Conservation (phyloP, 2,888 invertebrate genomes). For the Lasioglossum leucozonium region DNA sequence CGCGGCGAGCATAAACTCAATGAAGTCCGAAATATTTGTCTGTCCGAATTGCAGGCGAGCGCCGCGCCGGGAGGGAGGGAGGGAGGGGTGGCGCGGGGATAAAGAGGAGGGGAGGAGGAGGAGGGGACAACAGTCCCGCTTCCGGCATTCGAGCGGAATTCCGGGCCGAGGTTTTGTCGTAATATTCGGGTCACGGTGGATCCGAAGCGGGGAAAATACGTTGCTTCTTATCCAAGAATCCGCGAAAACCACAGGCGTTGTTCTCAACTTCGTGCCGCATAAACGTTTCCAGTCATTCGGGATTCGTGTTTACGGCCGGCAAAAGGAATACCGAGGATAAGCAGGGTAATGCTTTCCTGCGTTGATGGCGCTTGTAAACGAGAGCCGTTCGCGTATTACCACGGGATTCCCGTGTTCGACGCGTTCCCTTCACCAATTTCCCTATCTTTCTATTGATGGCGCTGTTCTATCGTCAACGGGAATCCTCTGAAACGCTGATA, state of each 20-base stretch:
- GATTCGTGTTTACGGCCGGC: conserved; percentile 29
- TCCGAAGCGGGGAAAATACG: conserved; percentile 52
- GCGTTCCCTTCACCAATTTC: not conserved
- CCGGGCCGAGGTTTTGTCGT: conserved; percentile 53
- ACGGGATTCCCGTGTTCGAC: not conserved
- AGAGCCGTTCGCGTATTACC: conserved; percentile 20
- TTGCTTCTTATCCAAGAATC: conserved; percentile 55
- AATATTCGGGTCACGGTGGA: conserved; percentile 59
- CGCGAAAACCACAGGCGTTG: conserved; percentile 33
- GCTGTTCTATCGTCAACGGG: not conserved
- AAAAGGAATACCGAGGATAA: conserved; percentile 28
- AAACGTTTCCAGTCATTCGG: conserved; percentile 42
- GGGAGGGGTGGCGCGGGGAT: not conserved
- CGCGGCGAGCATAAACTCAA: conserved; percentile 6
- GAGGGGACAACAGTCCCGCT: conserved; percentile 29
- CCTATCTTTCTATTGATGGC: not conserved
- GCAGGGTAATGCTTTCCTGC: conserved; percentile 13
- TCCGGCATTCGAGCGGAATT: conserved; percentile 60
- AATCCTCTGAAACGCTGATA: no score
- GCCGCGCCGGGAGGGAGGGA: not conserved
- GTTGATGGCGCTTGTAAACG: not conserved
- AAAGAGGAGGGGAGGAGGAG: not conserved
- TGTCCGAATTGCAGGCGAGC: conserved; percentile 27
- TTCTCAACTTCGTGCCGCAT: conserved; percentile 36
- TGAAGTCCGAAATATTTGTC: conserved; percentile 46